Conservation (phyloP, 2,797 vertebrate genomes). For the Delichon dasypus region DNA sequence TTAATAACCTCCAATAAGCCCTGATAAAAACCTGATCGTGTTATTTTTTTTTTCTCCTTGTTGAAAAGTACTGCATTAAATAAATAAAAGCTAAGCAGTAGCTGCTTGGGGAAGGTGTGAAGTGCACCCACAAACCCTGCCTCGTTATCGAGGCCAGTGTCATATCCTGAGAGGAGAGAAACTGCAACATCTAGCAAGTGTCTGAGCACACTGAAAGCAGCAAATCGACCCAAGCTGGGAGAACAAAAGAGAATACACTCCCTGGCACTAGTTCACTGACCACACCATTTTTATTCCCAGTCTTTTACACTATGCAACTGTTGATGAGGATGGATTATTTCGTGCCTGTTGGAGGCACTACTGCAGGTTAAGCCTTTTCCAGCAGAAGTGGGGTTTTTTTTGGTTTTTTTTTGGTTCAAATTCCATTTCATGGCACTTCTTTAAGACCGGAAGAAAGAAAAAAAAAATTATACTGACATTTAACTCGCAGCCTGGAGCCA, state of each 20-base stretch:
- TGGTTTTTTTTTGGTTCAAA: neutral
- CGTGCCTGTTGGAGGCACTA: neutral
- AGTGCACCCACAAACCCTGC: neutral
- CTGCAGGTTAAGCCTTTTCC: neutral
- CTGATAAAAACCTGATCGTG: neutral
- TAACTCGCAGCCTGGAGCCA: constrained; percentile 17
- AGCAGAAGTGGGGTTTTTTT: neutral
- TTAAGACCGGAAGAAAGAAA: constrained; percentile 27
- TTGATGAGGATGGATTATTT: neutral
- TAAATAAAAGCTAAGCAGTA: neutral
- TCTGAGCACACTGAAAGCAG: constrained; percentile 41
- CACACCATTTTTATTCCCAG: neutral
- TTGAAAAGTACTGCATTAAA: constrained; percentile 5
- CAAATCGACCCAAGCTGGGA: neutral
- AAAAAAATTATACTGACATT: constrained; percentile 56
- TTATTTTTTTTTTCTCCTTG: neutral
- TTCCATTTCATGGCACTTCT: constrained; percentile 32
- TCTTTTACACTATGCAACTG: neutral
- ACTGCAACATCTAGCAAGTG: constrained; percentile 16
- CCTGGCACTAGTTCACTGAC: constrained; percentile 44
- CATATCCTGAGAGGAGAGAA: neutral
- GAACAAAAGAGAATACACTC: constrained; percentile 40
- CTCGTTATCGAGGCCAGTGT: neutral
- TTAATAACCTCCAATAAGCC: neutral
- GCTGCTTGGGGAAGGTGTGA: neutral